Conservation (phyloP, 1,140 invertebrate species). For the Pygmarrhopalites habei region DNA sequence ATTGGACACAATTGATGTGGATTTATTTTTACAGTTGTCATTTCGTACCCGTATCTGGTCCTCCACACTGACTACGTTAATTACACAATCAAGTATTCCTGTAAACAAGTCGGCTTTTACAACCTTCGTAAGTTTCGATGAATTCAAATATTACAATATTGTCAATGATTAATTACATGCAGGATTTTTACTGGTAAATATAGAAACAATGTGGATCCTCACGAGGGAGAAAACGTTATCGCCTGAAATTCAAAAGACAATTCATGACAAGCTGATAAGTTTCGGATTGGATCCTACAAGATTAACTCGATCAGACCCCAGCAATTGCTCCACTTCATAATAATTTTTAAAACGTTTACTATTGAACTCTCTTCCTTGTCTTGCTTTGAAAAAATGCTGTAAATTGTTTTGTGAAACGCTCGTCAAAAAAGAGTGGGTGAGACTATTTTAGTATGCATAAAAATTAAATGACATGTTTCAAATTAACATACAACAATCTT, state of each 20-base stretch:
- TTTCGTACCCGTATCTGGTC: conserved; percentile 39
- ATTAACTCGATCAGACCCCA: no score
- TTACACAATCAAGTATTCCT: conserved; percentile 44
- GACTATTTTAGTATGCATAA: neutral
- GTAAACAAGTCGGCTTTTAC: conserved; percentile 33
- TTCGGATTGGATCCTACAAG: neutral
- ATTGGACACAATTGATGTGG: neutral
- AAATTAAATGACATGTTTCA: no score
- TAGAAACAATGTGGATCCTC: conserved; percentile 32
- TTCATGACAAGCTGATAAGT: conserved; percentile 15
- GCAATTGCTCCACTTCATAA: no score
- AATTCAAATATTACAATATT: neutral
- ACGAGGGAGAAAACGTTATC: conserved; percentile 16
- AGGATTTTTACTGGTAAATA: neutral
- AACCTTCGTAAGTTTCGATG: conserved; percentile 30
- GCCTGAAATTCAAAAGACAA: neutral
- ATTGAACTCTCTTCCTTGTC: no score
- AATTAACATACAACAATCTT: no score
- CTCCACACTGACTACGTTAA: conserved; percentile 44
- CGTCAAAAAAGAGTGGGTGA: neutral
- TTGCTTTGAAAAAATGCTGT: neutral
- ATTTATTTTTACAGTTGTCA: conserved; percentile 16
- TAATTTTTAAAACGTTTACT: conserved; percentile 1
- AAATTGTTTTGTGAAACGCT: neutral
- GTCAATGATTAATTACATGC: neutral